These are phyloP conservation scores for Mesorhabditis spiculigera DNA, from an alignment of 2,888 invertebrate species.

Conservation along the genomic window DNA sequence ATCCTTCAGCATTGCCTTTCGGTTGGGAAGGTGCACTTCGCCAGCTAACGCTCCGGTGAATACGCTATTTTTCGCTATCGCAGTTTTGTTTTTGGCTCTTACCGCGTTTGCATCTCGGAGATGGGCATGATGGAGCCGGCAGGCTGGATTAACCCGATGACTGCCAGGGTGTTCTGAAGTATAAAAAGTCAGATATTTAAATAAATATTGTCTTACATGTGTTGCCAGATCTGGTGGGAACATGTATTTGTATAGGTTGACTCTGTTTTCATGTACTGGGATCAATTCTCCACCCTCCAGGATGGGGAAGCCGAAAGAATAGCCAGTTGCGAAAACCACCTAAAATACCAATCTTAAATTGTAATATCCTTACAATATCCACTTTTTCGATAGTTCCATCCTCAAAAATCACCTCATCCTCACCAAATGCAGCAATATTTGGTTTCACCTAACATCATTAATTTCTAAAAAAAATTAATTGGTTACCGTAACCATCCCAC, in stretches of 20 bases:
- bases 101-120: slow-evolving; percentile 60
- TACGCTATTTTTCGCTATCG: background rate
- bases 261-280: slow-evolving; percentile 35
- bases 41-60: slow-evolving; percentile 23
- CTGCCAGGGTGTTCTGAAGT: slow-evolving; percentile 58
- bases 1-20: slow-evolving; percentile 59
- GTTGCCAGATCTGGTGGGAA: slow-evolving; percentile 58
- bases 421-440: slow-evolving; percentile 34
- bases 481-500: slow-evolving; percentile 34
- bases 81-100: background rate
- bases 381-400: slow-evolving; percentile 33
- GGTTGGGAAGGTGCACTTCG: slow-evolving; percentile 51
- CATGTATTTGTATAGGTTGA: slow-evolving; percentile 60
- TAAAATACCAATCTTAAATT: background rate
- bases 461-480: background rate
- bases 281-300: slow-evolving; percentile 36
- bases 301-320: slow-evolving; percentile 28
- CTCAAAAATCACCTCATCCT: slow-evolving; percentile 31
- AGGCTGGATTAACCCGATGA: slow-evolving; percentile 62
- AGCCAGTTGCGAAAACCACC: slow-evolving; percentile 43
- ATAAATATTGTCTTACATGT: slow-evolving; percentile 14
- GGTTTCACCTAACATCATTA: slow-evolving; percentile 27
- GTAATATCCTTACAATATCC: slow-evolving; percentile 21
- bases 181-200: background rate
- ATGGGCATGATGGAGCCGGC: slow-evolving; percentile 61